Evolutionary conservation across 1,140 invertebrate species (phyloP).

Genomic region (Bombus pyrosoma): DNA sequence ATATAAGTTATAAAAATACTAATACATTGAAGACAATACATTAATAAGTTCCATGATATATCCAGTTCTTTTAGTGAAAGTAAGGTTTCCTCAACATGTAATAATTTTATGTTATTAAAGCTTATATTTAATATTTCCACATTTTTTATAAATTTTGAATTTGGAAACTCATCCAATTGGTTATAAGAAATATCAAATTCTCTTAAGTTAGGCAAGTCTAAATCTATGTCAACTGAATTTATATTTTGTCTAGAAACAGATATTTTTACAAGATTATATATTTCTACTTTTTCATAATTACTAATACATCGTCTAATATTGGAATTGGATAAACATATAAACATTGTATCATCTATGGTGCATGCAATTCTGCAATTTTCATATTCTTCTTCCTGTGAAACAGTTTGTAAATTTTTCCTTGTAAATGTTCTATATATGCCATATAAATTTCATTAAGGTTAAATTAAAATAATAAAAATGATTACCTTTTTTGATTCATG

Average conservation of each 20-base stretch:
- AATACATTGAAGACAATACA: conserved; percentile 26
- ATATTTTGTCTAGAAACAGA: conserved; percentile 44
- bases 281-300: neutral
- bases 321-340: conserved; percentile 3
- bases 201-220: conserved; percentile 45
- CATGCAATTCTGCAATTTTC: neutral
- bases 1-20: conserved; percentile 39
- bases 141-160: conserved; percentile 40
- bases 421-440: neutral
- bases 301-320: conserved; percentile 9
- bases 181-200: conserved; percentile 59
- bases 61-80: conserved; percentile 38
- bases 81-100: conserved; percentile 37
- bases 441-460: neutral
- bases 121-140: conserved; percentile 46
- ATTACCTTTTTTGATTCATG: conserved; percentile 26
- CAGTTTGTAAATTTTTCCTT: neutral
- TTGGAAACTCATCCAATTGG: conserved; percentile 49
- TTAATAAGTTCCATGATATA: conserved; percentile 60
- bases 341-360: neutral
- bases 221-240: conserved; percentile 37
- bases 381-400: conserved; percentile 13
- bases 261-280: conserved; percentile 43
- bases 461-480: neutral
- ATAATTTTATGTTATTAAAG: conserved; percentile 49